Conservation (phyloP, 1,140 invertebrate genomes). For the Ladona fulva region DNA sequence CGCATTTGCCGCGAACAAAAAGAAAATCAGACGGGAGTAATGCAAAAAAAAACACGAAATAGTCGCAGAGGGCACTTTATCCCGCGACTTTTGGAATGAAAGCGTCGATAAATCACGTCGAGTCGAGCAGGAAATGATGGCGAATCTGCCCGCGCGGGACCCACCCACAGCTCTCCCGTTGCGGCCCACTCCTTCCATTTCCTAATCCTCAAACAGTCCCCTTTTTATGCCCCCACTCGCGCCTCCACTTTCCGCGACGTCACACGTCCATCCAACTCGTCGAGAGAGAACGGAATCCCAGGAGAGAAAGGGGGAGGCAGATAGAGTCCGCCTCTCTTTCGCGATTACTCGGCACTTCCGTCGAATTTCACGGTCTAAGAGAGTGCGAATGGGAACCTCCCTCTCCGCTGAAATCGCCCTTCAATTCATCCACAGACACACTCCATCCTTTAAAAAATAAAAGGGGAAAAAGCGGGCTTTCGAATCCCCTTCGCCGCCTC, state of each 20-base stretch:
- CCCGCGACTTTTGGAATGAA: not conserved
- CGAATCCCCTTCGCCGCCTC: no score
- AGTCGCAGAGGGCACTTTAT: not conserved
- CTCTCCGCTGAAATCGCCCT: not conserved
- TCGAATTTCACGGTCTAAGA: conserved; percentile 4
- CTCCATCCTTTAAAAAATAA: not conserved
- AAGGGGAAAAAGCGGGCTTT: not conserved
- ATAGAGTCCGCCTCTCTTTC: not conserved
- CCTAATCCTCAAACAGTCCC: not conserved
- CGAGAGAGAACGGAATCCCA: not conserved
- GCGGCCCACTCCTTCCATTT: not conserved
- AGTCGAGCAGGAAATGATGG: not conserved
- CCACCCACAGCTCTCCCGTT: not conserved
- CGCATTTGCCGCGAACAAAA: not conserved
- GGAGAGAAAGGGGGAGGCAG: not conserved
- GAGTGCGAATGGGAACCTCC: not conserved
- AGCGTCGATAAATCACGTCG: not conserved
- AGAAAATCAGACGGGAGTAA: not conserved
- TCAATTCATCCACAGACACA: not conserved
- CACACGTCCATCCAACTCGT: not conserved
- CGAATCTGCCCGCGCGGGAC: not conserved
- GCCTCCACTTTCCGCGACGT: not conserved
- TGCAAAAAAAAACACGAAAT: not conserved
- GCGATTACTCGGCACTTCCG: not conserved
- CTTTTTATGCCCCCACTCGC: not conserved